Base-by-base conservation (phyloP, 2,797 vertebrate genomes). In the Ceryle rudis region DNA sequence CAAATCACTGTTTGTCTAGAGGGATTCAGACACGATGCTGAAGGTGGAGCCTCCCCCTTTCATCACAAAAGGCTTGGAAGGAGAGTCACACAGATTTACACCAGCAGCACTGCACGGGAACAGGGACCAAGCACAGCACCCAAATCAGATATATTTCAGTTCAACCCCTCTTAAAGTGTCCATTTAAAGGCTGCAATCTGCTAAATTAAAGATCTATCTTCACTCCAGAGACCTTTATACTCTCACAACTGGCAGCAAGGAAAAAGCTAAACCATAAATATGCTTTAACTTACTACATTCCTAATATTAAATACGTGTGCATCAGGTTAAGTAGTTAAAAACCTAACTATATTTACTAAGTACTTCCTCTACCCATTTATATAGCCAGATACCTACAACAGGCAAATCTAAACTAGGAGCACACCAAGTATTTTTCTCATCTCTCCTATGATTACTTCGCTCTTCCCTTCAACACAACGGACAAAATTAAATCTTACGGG, bases 341-440 rank as follows among this genome's bases (percentile, higher is more conserved):
- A 25, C 4, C 11, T 33, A 75, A 69, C 7, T 35, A 2, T 16
- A 42, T 39, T 78, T 88, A 78, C 14, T 28, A 69, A 72, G 37
- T 37, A 49, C 8, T 61, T 89, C 46, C 66, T 70, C 75, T 69
- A 64, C 15, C 12, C 39, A 31, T 31, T 72, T 58, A 60, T 46
- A 54, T 28, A 65, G 14, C 26, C 11, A 31, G 0, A 0, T 22
- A 31, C n/a, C 54, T 14, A 1, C 22, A 58, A 65, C 0, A 47
- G 18, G 14, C 15, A 80, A 42, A 39, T 8, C 69, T 5, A 61
- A 86, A 60, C 66, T 5, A 4, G 21, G 46, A 90, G 8, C 20
- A 10, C 4, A 2, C 19, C 21, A 64, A 31, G 54, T 62, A 42
- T 33, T 77, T 77, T 84, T 64, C 57, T 83, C 33, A 67, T 46